These are phyloP conservation scores for Cotesia chilonis DNA, from an alignment of 1,140 invertebrate species.

Conservation along the genomic window DNA sequence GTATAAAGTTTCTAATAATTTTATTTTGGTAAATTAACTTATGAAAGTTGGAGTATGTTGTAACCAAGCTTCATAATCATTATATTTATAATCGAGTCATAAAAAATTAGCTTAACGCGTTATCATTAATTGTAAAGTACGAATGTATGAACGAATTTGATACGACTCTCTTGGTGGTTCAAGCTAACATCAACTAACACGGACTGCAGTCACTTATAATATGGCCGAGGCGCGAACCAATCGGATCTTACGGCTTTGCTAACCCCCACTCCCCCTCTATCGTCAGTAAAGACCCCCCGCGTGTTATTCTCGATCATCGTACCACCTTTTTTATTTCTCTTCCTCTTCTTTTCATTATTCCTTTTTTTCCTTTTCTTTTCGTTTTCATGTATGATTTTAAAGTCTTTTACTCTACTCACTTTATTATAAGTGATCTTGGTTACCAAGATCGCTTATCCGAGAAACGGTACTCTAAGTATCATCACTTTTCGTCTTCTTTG, in stretches of 20 bases:
- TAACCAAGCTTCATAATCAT: not conserved
- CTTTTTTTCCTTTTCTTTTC: constrained; percentile 20
- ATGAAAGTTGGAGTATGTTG: no score
- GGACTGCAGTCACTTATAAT: constrained; percentile 63
- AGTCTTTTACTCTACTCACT: constrained; percentile 18
- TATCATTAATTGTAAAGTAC: constrained; percentile 22
- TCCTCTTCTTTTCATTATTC: constrained; percentile 17
- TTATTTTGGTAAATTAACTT: no score
- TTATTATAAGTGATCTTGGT: not conserved
- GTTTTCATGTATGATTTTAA: not conserved
- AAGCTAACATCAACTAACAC: constrained; percentile 63
- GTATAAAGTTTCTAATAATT: no score
- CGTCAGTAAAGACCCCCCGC: constrained; percentile 42
- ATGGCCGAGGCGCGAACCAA: constrained; percentile 64
- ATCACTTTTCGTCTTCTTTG: constrained; percentile 4
- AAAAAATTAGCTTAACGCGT: not conserved
- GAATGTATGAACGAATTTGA: constrained; percentile 33
- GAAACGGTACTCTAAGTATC: no score
- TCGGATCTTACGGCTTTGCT: constrained; percentile 56
- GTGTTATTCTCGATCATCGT: constrained; percentile 45
- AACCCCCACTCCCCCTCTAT: constrained; percentile 43
- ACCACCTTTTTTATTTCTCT: constrained; percentile 35
- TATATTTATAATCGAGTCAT: constrained; percentile 5
- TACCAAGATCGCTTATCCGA: no score
- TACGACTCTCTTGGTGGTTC: constrained; percentile 61